These are phyloP conservation scores for Drosophila neotestacea DNA, from an alignment of 2,888 invertebrate species.

Conservation along the genomic window DNA sequence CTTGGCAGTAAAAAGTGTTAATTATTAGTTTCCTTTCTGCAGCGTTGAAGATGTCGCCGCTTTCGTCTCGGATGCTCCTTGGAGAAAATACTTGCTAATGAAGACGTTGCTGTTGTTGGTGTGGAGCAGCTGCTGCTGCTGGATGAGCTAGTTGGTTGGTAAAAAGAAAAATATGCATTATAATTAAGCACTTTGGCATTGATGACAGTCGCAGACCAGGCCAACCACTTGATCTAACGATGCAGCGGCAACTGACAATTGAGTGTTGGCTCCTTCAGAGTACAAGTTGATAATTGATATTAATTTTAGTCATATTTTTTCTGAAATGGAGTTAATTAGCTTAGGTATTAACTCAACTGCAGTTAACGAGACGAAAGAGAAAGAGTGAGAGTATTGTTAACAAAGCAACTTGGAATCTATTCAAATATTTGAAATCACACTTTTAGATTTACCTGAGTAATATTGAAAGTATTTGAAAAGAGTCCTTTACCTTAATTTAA, in stretches of 20 bases:
- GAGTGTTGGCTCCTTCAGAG: constrained; percentile 31
- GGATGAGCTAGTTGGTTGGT: constrained; percentile 32
- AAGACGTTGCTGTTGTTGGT: constrained; percentile 52
- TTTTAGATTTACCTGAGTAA: neutral
- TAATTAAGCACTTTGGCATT: constrained; percentile 61
- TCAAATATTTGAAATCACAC: neutral
- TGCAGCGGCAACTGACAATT: constrained; percentile 17
- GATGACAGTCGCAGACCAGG: constrained; percentile 65
- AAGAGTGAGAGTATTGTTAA: neutral
- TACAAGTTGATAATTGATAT: constrained; percentile 64
- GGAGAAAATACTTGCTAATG: constrained; percentile 61
- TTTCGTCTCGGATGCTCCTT: constrained; percentile 33
- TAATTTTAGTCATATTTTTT: constrained; percentile 66
- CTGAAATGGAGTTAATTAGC: constrained; percentile 44
- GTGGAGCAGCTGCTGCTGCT: constrained; percentile 4
- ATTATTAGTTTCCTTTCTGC: constrained; percentile 77
- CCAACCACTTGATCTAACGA: constrained; percentile 65
- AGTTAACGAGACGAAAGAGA: neutral
- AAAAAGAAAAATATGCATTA: constrained; percentile 42
- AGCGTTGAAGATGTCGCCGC: constrained; percentile 60
- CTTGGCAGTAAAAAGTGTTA: constrained; percentile 80
- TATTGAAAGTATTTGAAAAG: neutral
- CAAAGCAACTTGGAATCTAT: neutral
- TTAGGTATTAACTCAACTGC: constrained; percentile 12
- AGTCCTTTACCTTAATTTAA: no score